A percentile compares a stretch with the other conserved stretches of the same genome.
These are phyloP conservation scores for Sarcophaga caerulescens DNA, from an alignment of 2,888 invertebrate genomes.

Conservation along the genomic window DNA sequence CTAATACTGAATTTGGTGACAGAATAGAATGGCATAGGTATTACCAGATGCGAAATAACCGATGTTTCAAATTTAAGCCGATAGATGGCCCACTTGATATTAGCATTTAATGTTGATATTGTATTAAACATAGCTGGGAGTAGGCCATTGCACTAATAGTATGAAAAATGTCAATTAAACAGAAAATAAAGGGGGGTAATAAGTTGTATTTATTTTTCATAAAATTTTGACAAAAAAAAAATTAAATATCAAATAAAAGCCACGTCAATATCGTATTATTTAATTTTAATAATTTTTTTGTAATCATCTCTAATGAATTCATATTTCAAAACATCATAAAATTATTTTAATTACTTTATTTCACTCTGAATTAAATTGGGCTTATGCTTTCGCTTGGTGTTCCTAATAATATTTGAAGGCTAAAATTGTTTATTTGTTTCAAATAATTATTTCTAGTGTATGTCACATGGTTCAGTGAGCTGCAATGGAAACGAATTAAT, in stretches of 20 bases:
- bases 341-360: too few relatives aligned
- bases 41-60: too few relatives aligned
- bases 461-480: conserved; percentile 46
- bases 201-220: conserved; percentile 4
- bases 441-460: conserved; percentile 26
- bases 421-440: background rate
- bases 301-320: background rate
- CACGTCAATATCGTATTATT: background rate
- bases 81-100: too few relatives aligned
- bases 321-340: too few relatives aligned
- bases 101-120: conserved; percentile 12
- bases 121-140: background rate
- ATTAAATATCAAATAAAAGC: background rate
- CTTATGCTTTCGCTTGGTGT: background rate
- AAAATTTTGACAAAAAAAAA: background rate
- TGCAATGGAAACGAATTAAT: conserved; percentile 18
- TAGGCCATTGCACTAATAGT: background rate
- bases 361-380: too few relatives aligned
- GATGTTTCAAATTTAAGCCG: too few relatives aligned
- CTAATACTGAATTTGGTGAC: too few relatives aligned
- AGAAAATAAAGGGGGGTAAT: background rate
- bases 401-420: background rate
- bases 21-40: background rate
- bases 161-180: too few relatives aligned
- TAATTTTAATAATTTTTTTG: background rate